Evolutionary conservation across 2,888 invertebrate genomes (phyloP).

Genomic region (Encarsia formosa): DNA sequence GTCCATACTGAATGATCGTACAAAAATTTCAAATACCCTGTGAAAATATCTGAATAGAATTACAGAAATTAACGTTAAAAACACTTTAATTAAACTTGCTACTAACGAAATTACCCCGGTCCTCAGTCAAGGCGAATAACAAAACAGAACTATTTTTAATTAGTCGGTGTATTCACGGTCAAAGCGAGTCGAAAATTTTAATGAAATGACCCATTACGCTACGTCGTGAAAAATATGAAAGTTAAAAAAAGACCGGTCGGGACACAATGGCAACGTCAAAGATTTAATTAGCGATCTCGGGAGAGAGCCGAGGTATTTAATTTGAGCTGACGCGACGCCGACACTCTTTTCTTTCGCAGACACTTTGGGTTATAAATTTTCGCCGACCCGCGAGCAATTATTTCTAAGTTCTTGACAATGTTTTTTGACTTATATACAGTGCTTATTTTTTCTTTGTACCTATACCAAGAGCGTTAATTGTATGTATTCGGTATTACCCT

Average conservation of each 20-base stretch:
- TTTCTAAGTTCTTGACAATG: constrained; percentile 27
- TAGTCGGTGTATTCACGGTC: constrained; percentile 12
- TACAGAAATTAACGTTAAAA: too few relatives aligned
- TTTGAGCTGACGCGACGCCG: constrained; percentile 30
- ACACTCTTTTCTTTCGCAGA: constrained; percentile 4
- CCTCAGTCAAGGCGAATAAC: not conserved
- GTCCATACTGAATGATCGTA: too few relatives aligned
- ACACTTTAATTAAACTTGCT: constrained; percentile 9
- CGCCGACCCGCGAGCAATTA: constrained; percentile 38
- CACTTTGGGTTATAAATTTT: constrained; percentile 40
- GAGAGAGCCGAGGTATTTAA: constrained; percentile 37
- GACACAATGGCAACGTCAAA: constrained; percentile 28
- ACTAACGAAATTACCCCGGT: constrained; percentile 4
- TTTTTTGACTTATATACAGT: not conserved
- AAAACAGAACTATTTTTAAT: constrained; percentile 16
- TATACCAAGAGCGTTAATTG: too few relatives aligned
- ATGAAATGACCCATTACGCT: not conserved
- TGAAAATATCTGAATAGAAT: too few relatives aligned
- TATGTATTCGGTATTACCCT: too few relatives aligned
- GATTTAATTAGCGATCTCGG: constrained; percentile 38
- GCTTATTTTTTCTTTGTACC: too few relatives aligned
- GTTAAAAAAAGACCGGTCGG: not conserved
- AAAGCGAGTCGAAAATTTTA: constrained; percentile 1
- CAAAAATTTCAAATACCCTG: too few relatives aligned
- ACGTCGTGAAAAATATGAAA: not conserved